Evolutionary conservation across 2,113 vertebrate species (phyloP), one percentile per base, ranked within the genome.

Genomic region (Tor tambroides): DNA sequence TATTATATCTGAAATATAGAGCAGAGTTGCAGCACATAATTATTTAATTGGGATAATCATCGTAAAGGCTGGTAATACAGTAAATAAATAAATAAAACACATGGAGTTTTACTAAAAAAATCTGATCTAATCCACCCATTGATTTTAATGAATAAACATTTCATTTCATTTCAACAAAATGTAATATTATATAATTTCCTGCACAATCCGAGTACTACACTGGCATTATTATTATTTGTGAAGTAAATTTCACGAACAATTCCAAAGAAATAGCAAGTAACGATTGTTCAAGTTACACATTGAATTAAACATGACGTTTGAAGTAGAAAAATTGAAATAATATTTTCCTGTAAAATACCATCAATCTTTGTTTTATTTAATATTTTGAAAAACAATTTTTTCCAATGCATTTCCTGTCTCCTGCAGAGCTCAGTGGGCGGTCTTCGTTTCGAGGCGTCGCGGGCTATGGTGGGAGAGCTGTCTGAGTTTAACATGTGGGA

Each of bases 401-500:
- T 56, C 2, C 54, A 21, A 0, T 14, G 61, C 0, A 28, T 54
- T 30, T 87, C 69, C 46, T 6, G 78, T 75, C 41, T 23, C 32
- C 67, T 82, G 65, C 85, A 95, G 98, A 97, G 98, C 88, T 95
- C 95, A 0, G 82, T 97, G 32, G 97, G 97, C 0, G 98, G 97
- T 17, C 89, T 84, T 86, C 96, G 96, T 21, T 99, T 99, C 56
- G 98, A 99, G 15, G 97, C 97, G 30, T 96, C 97, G 0, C 97
- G 99, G 91, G 97, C 97, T 83, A 94, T 99, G 4, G 96, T 98
- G 0, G 98, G 98, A 38, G 98, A 99, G 92, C 89, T 99, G 89
- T 95, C 97, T 0, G 97, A 99, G 93, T 96, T 99, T 89, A 94
- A 96, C 15, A 88, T 99, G 54, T 99, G 98, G 98, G 97, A 99